A percentile compares a stretch with the other conserved stretches of the same genome.
phyloP scores from a whole-genome alignment of 2,888 invertebrate genomes.

The Gortyna flavago region DNA sequence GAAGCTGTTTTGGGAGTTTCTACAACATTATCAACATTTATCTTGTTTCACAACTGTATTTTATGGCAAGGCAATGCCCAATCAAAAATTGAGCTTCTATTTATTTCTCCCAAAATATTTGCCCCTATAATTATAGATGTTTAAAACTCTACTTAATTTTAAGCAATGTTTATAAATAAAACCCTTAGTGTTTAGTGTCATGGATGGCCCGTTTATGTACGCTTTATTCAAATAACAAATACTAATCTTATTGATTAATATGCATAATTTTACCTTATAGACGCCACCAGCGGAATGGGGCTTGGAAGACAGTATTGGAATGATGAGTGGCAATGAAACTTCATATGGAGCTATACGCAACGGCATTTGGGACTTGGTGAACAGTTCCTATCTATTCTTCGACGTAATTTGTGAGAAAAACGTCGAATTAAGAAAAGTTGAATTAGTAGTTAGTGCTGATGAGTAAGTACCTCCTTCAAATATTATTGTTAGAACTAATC shows the following conservation, averaged over 20 bases:
- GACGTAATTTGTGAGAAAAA: constrained; percentile 84
- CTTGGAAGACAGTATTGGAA: constrained; percentile 60
- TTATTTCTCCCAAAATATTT: not conserved
- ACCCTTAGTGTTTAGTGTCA: not conserved
- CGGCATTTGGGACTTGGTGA: constrained; percentile 80
- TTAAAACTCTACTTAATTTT: not conserved
- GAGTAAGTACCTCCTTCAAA: constrained; percentile 70
- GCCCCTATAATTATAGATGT: not conserved
- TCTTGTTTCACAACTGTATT: not conserved
- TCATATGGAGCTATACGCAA: constrained; percentile 75
- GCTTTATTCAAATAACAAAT: constrained; percentile 10
- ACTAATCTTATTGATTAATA: not conserved
- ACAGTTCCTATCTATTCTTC: constrained; percentile 79
- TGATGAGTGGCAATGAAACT: constrained; percentile 61
- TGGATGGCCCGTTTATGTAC: constrained; percentile 19
- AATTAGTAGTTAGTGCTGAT: constrained; percentile 73
- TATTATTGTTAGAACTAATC: not conserved
- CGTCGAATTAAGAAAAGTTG: constrained; percentile 72
- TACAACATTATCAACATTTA: not conserved
- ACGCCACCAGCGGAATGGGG: constrained; percentile 69
- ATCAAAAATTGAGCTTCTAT: constrained; percentile 31
- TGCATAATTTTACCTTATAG: constrained; percentile 67
- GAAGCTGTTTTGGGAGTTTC: constrained; percentile 35
- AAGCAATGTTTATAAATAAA: not conserved
- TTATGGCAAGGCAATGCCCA: too few species aligned